Conservation (phyloP, 2,888 invertebrate genomes). For the Dexiosoma caninum region DNA sequence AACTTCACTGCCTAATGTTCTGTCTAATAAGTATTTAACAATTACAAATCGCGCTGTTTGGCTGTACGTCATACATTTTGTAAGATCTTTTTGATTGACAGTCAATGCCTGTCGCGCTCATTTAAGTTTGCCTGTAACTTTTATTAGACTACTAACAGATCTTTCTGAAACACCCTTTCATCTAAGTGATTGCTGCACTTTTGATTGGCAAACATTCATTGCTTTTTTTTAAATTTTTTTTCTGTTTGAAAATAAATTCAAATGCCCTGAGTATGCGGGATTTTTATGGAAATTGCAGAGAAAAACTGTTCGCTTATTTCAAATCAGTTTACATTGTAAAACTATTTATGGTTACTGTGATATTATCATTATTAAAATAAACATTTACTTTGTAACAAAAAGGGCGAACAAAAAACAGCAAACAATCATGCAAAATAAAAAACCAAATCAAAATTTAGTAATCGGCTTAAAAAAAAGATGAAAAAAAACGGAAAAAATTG, state of each 20-base stretch:
- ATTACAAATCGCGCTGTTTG: too few relatives aligned
- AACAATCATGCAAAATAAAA: not conserved
- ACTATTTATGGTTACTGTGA: conserved; percentile 29
- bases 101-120: too few relatives aligned
- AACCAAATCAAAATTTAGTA: conserved; percentile 10
- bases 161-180: too few relatives aligned
- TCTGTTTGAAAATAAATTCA: conserved; percentile 9
- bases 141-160: too few relatives aligned
- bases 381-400: conserved; percentile 30
- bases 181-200: not conserved
- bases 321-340: conserved; percentile 9
- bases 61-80: too few relatives aligned
- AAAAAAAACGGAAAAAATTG: not conserved
- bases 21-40: too few relatives aligned
- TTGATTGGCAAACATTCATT: not conserved
- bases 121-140: too few relatives aligned
- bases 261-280: not conserved
- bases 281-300: too few relatives aligned
- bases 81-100: too few relatives aligned
- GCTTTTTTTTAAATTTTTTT: too few relatives aligned
- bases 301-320: not conserved
- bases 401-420: not conserved
- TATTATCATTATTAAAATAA: conserved; percentile 39
- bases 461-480: conserved; percentile 12
- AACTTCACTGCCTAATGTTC: too few relatives aligned